Base-by-base conservation (phyloP, 2,113 vertebrate species). In the Vanacampus margaritifer region DNA sequence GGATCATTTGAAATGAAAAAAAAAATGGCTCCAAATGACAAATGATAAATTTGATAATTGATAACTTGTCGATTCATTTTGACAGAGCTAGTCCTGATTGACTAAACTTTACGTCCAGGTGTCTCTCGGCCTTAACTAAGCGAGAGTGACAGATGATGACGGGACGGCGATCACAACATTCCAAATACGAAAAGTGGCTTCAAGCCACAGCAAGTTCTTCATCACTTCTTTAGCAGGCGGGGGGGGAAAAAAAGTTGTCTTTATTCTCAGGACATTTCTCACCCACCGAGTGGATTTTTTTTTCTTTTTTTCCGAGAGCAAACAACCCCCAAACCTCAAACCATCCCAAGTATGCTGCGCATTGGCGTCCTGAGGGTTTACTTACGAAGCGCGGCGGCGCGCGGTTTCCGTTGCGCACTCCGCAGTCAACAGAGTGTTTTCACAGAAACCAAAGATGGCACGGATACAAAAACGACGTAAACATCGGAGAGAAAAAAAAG, bases 291-390 rank as follows among this genome's bases (percentile, higher is more conserved):
- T 75, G 70, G 73, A 32, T 26, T 69, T 43, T 56, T 46, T 17
- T 46, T 45, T 45, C 17, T 46, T 45, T 45, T 45, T 17, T 66
- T 63, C 57, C 39, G 24, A 67, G 36, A 70, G 66, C 61, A 81
- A 72, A 86, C 67, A 78, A 79, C 75, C 81, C 76, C 71, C 26
- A 32, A 74, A 88, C 86, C 86, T 81, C 83, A 85, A 82, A 75
- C 78, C 58, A 79, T 84, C 87, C 67, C 64, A 79, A 79, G 84
- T 82, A 83, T 87, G 75, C 77, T 82, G 74, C 75, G 73, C 74
- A 74, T 73, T 84, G 67, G 35, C 68, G 73, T 79, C 74, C n/a
- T 50, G 67, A 24, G 63, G 63, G 19, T 37, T 65, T 14, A 36
- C 46, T 53, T 5, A n/a, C 21, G 17, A 26, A 51, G 17, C 45